A percentile compares a stretch with the other conserved stretches of the same genome.
These are phyloP conservation scores for Chaenogobius annularis DNA, from an alignment of 2,113 vertebrate species.

Conservation along the genomic window DNA sequence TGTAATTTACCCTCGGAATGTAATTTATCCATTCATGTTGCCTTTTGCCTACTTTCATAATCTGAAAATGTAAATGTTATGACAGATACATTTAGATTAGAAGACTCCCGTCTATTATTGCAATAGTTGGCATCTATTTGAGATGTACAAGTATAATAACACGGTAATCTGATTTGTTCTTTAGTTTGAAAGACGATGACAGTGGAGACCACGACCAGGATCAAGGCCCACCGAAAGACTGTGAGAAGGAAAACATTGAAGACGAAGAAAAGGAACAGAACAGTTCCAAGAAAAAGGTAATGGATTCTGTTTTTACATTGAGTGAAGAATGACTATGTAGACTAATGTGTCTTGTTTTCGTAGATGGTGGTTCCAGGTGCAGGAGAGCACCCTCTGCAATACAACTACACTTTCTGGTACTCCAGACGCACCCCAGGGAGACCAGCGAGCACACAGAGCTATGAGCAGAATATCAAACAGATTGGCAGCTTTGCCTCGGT, in stretches of 20 bases:
- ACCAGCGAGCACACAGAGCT: conserved; percentile 83
- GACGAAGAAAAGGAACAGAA: conserved; percentile 77
- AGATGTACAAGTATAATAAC: not conserved
- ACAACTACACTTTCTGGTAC: conserved; percentile 85
- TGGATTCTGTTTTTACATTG: not conserved
- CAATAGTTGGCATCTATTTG: not conserved
- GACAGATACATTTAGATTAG: not conserved
- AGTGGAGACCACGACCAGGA: conserved; percentile 84
- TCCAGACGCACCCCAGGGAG: conserved; percentile 82
- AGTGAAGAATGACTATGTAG: not conserved
- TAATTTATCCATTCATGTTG: not conserved
- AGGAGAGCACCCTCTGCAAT: conserved; percentile 83
- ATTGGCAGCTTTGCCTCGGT: conserved; percentile 84
- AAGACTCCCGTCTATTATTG: not conserved
- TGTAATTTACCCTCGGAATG: not conserved
- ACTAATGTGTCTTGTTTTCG: not conserved
- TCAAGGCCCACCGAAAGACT: conserved; percentile 79
- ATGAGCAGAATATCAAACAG: conserved; percentile 85
- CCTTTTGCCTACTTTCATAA: not conserved
- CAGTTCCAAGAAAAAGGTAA: conserved; percentile 70
- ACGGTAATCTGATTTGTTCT: not conserved
- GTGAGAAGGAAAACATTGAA: conserved; percentile 78
- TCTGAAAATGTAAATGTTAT: not conserved
- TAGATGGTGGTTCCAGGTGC: conserved; percentile 77
- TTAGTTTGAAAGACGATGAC: conserved; percentile 82